These are phyloP conservation scores for Porites lutea DNA, from an alignment of 64 coral and sea anemone species.

Conservation along the genomic window DNA sequence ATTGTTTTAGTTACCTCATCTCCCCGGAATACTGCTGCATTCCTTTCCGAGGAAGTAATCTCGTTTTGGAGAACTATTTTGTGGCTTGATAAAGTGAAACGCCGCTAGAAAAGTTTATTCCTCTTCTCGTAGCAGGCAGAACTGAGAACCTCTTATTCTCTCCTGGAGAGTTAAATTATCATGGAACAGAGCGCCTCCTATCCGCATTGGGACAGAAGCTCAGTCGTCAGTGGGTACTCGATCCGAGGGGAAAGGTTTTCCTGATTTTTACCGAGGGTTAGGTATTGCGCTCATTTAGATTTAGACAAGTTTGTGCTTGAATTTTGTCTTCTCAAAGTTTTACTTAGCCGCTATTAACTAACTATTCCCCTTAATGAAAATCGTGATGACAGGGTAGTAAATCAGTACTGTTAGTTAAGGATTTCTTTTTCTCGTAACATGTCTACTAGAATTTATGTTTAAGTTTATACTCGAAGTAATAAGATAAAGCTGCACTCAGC, in stretches of 20 bases:
- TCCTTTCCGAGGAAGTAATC: slow-evolving; percentile 53
- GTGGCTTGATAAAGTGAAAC: not conserved
- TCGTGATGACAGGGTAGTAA: too few relatives aligned
- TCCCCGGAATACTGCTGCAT: slow-evolving; percentile 49
- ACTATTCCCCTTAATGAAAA: too few relatives aligned
- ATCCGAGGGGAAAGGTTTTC: slow-evolving; percentile 9
- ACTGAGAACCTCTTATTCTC: not conserved
- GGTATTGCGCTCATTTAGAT: too few relatives aligned
- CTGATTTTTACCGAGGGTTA: not conserved
- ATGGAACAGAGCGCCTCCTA: not conserved
- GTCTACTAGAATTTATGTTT: too few relatives aligned
- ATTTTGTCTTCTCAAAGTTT: not conserved
- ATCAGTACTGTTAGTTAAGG: too few relatives aligned
- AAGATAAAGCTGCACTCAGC: too few relatives aligned
- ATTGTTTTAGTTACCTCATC: slow-evolving; percentile 63
- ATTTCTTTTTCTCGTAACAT: too few relatives aligned
- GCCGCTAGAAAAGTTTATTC: not conserved
- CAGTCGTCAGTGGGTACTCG: not conserved
- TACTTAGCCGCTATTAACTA: too few relatives aligned
- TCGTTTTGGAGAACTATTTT: not conserved
- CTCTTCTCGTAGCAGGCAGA: not conserved
- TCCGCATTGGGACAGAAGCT: too few relatives aligned
- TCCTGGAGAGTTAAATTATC: not conserved
- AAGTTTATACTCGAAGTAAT: too few relatives aligned
- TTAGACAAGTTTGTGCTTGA: too few relatives aligned